phyloP scores from a whole-genome alignment of 2,113 vertebrate species.

The Spea bombifrons region DNA sequence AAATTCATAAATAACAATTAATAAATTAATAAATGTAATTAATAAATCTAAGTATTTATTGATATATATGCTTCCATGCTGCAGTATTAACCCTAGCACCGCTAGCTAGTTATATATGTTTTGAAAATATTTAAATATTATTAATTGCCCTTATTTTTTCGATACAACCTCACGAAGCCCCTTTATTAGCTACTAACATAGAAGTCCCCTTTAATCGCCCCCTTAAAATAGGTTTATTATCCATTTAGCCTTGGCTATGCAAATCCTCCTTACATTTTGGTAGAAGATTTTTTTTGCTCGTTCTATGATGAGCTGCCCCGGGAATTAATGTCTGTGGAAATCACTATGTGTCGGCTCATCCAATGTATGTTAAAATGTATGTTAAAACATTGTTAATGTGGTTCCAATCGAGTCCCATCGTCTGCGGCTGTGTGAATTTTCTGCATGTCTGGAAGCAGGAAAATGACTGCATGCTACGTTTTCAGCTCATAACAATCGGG shows the following conservation, averaged over 20 bases:
- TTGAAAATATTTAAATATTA: no score
- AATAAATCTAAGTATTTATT: neutral
- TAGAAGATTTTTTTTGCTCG: neutral
- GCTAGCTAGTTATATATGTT: neutral
- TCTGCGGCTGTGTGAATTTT: constrained; percentile 59
- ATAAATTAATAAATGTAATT: no score
- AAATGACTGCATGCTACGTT: constrained; percentile 71
- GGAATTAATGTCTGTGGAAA: constrained; percentile 51
- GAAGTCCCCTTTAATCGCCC: no score
- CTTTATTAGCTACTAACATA: no score
- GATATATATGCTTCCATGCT: neutral
- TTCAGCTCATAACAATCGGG: constrained; percentile 58
- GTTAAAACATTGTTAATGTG: constrained; percentile 63
- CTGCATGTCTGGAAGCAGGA: constrained; percentile 67
- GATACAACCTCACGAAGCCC: no score
- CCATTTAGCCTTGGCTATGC: neutral
- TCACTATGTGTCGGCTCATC: no score
- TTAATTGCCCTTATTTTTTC: no score
- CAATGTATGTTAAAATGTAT: constrained; percentile 62
- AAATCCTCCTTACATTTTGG: constrained; percentile 49
- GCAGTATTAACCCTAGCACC: neutral
- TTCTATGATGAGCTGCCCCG: constrained; percentile 56
- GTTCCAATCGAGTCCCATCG: constrained; percentile 65
- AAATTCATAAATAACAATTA: no score
- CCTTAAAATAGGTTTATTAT: no score